A percentile compares a stretch with the other conserved stretches of the same genome.
Conservation (phyloP, 2,113 vertebrate species). For the Collichthys lucidus region DNA sequence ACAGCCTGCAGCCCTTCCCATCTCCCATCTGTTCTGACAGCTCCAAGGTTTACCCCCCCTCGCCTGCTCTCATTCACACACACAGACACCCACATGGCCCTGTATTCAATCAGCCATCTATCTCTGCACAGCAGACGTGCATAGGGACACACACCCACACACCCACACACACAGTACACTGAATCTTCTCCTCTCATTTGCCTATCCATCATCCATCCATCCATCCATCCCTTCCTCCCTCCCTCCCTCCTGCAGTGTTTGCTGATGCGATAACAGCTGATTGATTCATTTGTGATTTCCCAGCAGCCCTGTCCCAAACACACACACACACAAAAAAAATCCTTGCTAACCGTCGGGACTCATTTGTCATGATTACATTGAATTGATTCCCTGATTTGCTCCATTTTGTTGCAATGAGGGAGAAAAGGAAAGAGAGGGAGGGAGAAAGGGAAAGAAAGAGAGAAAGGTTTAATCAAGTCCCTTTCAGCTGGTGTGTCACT, state of each 20-base stretch:
- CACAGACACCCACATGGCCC: conserved; percentile 63
- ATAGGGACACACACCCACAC: conserved; percentile 35
- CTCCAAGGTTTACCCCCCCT: conserved; percentile 86
- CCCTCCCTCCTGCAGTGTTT: conserved; percentile 64
- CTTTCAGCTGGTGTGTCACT: conserved; percentile 68
- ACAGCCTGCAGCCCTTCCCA: conserved; percentile 69
- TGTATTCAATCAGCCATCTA: conserved; percentile 74
- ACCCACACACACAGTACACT: conserved; percentile 25
- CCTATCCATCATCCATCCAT: conserved; percentile 61
- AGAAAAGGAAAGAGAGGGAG: conserved; percentile 10
- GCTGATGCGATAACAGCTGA: conserved; percentile 83
- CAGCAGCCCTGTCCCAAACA: conserved; percentile 67
- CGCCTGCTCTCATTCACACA: conserved; percentile 46
- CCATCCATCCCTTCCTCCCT: conserved; percentile 50
- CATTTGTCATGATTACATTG: conserved; percentile 86
- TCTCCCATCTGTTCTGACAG: conserved; percentile 91
- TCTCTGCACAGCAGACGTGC: conserved; percentile 66
- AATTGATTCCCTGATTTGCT: conserved; percentile 85
- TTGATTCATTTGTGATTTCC: conserved; percentile 84
- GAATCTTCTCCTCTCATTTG: conserved; percentile 60
- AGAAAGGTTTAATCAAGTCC: conserved; percentile 74
- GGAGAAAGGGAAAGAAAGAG: conserved; percentile 23
- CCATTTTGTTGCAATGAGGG: conserved; percentile 69
- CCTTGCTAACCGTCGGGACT: conserved; percentile 71
- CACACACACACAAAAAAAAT: conserved; percentile 27